Evolutionary conservation across 2,888 invertebrate species (phyloP).

Genomic region (Galerucella pusilla): DNA sequence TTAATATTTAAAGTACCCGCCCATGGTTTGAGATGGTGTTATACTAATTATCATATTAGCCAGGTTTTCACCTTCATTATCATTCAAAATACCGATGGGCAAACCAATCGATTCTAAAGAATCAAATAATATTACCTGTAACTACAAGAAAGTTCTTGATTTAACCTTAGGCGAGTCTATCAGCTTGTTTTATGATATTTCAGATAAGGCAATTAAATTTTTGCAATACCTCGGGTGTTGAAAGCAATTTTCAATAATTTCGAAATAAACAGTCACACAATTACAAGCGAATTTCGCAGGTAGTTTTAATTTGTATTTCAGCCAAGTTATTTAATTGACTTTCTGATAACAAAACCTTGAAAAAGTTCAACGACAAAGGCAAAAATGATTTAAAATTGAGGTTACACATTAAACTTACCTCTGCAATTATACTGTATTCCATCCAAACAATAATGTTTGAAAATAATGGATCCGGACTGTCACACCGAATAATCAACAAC

Average conservation of each 20-base stretch:
- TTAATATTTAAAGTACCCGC: neutral
- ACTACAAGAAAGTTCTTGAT: slow-evolving; percentile 5
- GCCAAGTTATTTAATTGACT: neutral
- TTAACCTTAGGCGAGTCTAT: neutral
- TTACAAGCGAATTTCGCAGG: neutral
- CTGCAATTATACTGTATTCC: too few species aligned
- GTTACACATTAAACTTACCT: too few species aligned
- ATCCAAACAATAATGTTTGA: too few species aligned
- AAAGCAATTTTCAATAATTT: slow-evolving; percentile 1
- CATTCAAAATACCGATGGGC: slow-evolving; percentile 23
- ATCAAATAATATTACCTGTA: slow-evolving; percentile 1
- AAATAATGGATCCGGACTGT: too few species aligned
- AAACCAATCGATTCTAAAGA: slow-evolving; percentile 1
- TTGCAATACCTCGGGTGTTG: slow-evolving; percentile 6
- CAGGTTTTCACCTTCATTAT: slow-evolving; percentile 38
- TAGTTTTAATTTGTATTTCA: neutral
- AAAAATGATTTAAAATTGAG: too few species aligned
- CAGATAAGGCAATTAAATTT: slow-evolving; percentile 2
- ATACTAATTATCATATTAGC: slow-evolving; percentile 35
- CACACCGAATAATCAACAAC: too few species aligned
- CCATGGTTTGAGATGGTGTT: slow-evolving; percentile 7
- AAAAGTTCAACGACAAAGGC: too few species aligned
- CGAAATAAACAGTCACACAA: neutral
- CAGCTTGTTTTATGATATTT: slow-evolving; percentile 8
- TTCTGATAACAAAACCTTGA: too few species aligned